Evolutionary conservation across 1,140 invertebrate genomes (phyloP), one percentile per base, ranked within the genome.

Genomic region (Piezodorus guildinii): DNA sequence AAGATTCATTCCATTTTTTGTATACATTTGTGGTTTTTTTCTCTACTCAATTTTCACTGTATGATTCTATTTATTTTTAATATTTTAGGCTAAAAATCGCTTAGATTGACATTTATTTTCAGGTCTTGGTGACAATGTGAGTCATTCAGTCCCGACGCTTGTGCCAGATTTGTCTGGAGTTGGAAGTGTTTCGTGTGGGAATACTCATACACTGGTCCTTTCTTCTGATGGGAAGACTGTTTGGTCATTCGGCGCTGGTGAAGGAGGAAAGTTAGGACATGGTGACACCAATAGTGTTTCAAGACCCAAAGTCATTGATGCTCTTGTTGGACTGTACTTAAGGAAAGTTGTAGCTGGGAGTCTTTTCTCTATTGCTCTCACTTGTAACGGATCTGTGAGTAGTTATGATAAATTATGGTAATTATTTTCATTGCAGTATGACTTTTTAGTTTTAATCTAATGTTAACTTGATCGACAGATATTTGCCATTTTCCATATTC

Each of bases 181-280:
- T 14, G 77, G 83, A 6, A 76, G 79, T 63, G 81, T 85, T 9
- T 78, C 82, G 2, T 84, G 83, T 74, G 83, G 83, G 14, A 80
- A 79, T 71, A 77, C 81, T 12, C 83, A 85, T 68, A 84, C 83
- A 15, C 66, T 85, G 16, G 83, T 79, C 16, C 74, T 85, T 14
- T 82, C 81, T 2, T 73, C 73, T 58, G 83, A 84, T 76, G 82
- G 83, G 0, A 73, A 79, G 71, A 83, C 78, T 15, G 79, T 84
- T 0, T 85, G 83, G 83, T 83, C 82, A 14, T 85, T 84, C 74
- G 83, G 83, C 12, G 77, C 75, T 52, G 79, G 78, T 46, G 82
- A 84, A 69, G 77, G 78, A 72, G 82, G 83, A 17, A 82, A 83
- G 72, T 70, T 84, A 17, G 83, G 83, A 3, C 78, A 84, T 70